phyloP scores from a whole-genome alignment of 2,797 vertebrate species.

The Yasuhikotakia modesta region DNA sequence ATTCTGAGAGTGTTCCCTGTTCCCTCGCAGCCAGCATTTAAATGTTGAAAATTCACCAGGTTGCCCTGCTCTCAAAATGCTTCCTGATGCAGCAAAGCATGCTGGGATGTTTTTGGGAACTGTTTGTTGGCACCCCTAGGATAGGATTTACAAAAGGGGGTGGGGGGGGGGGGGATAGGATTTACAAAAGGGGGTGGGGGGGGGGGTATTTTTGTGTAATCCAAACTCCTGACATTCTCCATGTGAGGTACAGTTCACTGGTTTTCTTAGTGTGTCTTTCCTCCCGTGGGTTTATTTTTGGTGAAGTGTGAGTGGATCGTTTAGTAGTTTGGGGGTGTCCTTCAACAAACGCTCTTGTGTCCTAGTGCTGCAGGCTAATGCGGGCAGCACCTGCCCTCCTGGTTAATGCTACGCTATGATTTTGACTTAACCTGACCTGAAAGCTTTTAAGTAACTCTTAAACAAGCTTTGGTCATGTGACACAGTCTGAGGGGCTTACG shows the following conservation, averaged over 20 bases:
- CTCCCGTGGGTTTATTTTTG: slow-evolving; percentile 9
- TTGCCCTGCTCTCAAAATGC: slow-evolving; percentile 33
- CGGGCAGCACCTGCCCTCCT: slow-evolving; percentile 54
- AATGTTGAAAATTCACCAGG: slow-evolving; percentile 46
- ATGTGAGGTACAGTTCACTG: neutral
- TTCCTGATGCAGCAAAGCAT: slow-evolving; percentile 27
- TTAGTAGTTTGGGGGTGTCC: slow-evolving; percentile 32
- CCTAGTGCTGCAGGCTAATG: slow-evolving; percentile 51
- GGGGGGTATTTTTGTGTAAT: no score
- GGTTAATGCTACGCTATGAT: slow-evolving; percentile 68
- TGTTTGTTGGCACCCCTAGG: slow-evolving; percentile 2
- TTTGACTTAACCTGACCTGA: slow-evolving; percentile 77
- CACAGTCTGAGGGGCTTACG: slow-evolving; percentile 57
- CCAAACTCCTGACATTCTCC: slow-evolving; percentile 4
- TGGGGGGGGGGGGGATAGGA: no score
- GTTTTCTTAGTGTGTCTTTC: no score
- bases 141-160: neutral
- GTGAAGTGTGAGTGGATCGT: neutral
- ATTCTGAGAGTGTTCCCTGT: no score
- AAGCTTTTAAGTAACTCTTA: slow-evolving; percentile 78
- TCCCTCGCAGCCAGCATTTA: slow-evolving; percentile 32
- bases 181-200: no score
- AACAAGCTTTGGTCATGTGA: slow-evolving; percentile 77
- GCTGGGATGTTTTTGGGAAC: slow-evolving; percentile 33
- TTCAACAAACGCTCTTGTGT: slow-evolving; percentile 45